A percentile compares a stretch with the other conserved stretches of the same genome.
Evolutionary conservation across 2,797 vertebrate genomes (phyloP).

Genomic region (Sebastes matsubarae): DNA sequence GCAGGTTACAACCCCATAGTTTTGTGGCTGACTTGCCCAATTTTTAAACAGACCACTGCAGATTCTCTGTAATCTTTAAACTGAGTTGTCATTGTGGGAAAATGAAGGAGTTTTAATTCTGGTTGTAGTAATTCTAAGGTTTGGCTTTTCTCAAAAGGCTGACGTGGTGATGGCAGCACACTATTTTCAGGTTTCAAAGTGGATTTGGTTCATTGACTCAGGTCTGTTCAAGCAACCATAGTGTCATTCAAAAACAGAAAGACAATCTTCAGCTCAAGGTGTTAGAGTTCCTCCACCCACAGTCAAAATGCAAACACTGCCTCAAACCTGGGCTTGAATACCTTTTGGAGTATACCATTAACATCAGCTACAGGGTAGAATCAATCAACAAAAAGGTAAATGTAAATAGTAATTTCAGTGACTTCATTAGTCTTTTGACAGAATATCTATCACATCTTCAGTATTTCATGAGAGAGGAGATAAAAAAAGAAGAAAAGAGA

Average conservation of each 20-base stretch:
- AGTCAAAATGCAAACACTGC: neutral
- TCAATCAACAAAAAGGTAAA: neutral
- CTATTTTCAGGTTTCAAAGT: neutral
- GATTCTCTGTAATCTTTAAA: neutral
- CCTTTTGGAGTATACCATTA: neutral
- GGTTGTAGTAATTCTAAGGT: neutral
- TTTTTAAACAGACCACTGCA: neutral
- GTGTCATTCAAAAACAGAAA: neutral
- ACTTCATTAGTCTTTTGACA: neutral
- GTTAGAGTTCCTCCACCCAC: neutral
- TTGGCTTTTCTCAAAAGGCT: neutral
- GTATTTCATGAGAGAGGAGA: neutral
- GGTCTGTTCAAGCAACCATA: neutral
- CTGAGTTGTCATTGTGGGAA: neutral
- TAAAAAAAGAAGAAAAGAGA: neutral
- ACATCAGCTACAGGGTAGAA: neutral
- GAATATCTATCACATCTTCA: neutral
- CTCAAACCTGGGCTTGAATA: neutral
- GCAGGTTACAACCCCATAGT: neutral
- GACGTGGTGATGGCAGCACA: neutral
- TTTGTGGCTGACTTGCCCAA: neutral
- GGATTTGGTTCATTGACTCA: neutral
- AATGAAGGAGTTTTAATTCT: neutral
- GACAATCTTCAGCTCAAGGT: rapidly evolving
- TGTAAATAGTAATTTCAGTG: neutral